A percentile compares a stretch with the other conserved stretches of the same genome.
These are phyloP conservation scores for Ooceraea biroi DNA, from an alignment of 1,140 invertebrate species.

Conservation along the genomic window DNA sequence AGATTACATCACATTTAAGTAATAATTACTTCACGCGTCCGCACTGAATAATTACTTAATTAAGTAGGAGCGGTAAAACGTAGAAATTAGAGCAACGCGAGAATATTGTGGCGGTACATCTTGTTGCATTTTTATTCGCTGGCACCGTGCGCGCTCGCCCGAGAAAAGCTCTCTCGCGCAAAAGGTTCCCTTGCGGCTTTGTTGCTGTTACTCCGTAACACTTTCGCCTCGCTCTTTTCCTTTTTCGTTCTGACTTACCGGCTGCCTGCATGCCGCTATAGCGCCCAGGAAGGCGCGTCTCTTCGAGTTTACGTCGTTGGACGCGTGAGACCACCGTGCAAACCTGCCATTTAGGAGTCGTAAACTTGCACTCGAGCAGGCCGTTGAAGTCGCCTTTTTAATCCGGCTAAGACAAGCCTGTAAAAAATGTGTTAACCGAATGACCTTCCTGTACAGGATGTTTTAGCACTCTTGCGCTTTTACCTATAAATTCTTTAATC, in stretches of 20 bases:
- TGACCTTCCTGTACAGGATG: slow-evolving; percentile 9
- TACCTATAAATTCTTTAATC: not conserved
- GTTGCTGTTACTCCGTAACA: slow-evolving; percentile 45
- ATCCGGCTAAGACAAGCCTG: slow-evolving; percentile 19
- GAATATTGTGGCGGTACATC: slow-evolving; percentile 5
- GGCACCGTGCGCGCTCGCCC: slow-evolving; percentile 3
- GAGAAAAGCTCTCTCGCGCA: slow-evolving; percentile 44
- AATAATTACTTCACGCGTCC: not conserved
- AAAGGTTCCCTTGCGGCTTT: slow-evolving; percentile 39
- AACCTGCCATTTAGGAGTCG: slow-evolving; percentile 64
- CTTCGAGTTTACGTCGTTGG: slow-evolving; percentile 47
- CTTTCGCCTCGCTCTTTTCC: slow-evolving; percentile 35
- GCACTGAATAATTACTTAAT: not conserved
- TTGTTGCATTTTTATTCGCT: slow-evolving; percentile 45
- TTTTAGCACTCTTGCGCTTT: not conserved
- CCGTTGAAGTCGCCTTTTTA: slow-evolving; percentile 43
- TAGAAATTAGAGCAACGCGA: not conserved
- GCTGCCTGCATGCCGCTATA: slow-evolving; percentile 20
- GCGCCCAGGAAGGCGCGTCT: slow-evolving; percentile 42
- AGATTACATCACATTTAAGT: not conserved
- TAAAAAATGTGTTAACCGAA: slow-evolving; percentile 52
- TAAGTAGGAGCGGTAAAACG: not conserved
- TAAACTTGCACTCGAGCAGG: slow-evolving; percentile 62
- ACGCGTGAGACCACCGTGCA: slow-evolving; percentile 45
- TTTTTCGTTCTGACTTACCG: slow-evolving; percentile 49